A percentile compares a stretch with the other conserved stretches of the same genome.
These are phyloP conservation scores for Amia ocellicauda DNA, from an alignment of 2,113 vertebrate species.

Conservation along the genomic window DNA sequence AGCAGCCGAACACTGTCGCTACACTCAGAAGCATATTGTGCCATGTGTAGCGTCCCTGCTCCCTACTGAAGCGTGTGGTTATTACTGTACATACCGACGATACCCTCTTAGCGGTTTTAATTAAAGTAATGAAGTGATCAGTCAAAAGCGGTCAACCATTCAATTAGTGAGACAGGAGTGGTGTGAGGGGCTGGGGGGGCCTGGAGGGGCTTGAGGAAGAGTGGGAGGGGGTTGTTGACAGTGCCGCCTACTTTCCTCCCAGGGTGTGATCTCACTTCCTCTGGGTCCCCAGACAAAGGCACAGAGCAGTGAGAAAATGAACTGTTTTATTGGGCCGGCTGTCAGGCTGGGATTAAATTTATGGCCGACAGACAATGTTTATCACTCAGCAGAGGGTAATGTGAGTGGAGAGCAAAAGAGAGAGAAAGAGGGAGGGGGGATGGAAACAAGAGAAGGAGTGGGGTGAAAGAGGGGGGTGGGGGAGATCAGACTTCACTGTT, in stretches of 20 bases:
- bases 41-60: neutral
- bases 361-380: conserved; percentile 59
- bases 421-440: conserved; percentile 13
- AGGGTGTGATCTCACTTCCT: conserved; percentile 62
- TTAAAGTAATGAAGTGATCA: conserved; percentile 30
- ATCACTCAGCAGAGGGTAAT: conserved; percentile 49
- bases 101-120: conserved; percentile 10
- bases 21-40: neutral
- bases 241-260: conserved; percentile 33
- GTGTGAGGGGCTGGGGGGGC: neutral
- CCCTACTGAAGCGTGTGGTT: conserved; percentile 8
- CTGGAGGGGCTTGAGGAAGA: neutral
- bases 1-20: neutral
- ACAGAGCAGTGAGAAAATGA: conserved; percentile 58
- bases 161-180: conserved; percentile 8
- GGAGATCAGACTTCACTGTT: too few relatives aligned
- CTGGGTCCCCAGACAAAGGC: conserved; percentile 46
- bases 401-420: neutral
- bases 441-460: conserved; percentile 26
- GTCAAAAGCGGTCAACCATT: conserved; percentile 20
- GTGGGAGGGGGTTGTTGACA: conserved; percentile 7
- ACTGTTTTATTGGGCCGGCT: conserved; percentile 61
- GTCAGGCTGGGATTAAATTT: conserved; percentile 57
- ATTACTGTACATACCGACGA: neutral
- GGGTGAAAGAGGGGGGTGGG: conserved; percentile 23